A percentile compares a stretch with the other conserved stretches of the same genome.
phyloP scores from a whole-genome alignment of 1,140 invertebrate genomes.

The Halesus radiatus region DNA sequence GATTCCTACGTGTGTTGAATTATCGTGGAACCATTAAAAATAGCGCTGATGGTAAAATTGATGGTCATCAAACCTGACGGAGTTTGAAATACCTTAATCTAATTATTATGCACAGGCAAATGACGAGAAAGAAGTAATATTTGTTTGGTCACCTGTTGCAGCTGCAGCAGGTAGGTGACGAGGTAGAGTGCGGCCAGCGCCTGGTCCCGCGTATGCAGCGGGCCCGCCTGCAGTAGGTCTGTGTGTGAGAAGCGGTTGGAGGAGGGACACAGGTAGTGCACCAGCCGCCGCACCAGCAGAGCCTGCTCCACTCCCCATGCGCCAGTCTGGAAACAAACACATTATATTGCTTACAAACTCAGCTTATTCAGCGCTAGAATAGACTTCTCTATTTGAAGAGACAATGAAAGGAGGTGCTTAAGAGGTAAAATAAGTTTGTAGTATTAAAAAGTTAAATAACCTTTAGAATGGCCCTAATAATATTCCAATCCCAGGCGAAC shows the following conservation, averaged over 20 bases:
- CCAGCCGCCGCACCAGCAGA: constrained; percentile 84
- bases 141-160: constrained; percentile 72
- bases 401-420: not conserved
- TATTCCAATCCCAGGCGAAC: constrained; percentile 87
- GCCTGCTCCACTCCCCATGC: constrained; percentile 77
- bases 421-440: not conserved
- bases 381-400: no score
- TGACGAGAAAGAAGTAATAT: no score
- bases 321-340: constrained; percentile 34
- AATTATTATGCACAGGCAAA: no score
- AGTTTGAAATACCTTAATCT: no score
- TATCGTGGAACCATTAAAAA: no score
- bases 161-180: constrained; percentile 80
- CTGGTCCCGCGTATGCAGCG: constrained; percentile 72
- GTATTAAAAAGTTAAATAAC: constrained; percentile 62
- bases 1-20: no score
- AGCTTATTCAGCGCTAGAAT: no score
- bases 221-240: constrained; percentile 67
- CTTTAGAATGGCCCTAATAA: constrained; percentile 83
- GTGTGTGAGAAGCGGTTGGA: constrained; percentile 88
- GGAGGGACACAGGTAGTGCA: constrained; percentile 90
- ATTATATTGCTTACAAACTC: no score
- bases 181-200: constrained; percentile 83
- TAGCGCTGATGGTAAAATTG: no score
- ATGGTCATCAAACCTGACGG: no score